phyloP scores from a whole-genome alignment of 2,797 vertebrate species.

The Coregonus suidteri region DNA sequence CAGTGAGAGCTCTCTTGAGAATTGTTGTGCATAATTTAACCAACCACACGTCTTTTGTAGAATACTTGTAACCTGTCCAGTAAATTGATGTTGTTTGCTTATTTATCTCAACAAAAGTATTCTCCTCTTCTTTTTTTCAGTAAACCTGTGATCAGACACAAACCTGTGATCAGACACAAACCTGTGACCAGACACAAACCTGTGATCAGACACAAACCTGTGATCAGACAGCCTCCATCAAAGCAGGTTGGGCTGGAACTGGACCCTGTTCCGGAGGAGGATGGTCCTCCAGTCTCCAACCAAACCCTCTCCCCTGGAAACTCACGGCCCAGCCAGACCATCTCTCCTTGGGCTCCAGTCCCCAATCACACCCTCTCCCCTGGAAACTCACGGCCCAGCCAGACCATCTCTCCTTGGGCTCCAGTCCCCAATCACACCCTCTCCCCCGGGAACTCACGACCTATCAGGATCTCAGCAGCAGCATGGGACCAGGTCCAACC shows the following conservation, averaged over 20 bases:
- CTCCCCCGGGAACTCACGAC: constrained; percentile 51
- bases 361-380: constrained; percentile 19
- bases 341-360: neutral
- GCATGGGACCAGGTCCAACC: constrained; percentile 51
- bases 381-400: constrained; percentile 38
- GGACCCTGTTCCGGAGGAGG: constrained; percentile 71
- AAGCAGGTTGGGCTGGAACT: constrained; percentile 69
- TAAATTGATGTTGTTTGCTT: neutral
- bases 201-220: constrained; percentile 52
- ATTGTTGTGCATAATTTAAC: constrained; percentile 24
- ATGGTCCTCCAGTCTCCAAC: constrained; percentile 28
- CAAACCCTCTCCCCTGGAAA: constrained; percentile 48
- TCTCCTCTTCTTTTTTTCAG: constrained; percentile 43
- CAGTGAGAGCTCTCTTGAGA: constrained; percentile 31
- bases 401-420: neutral
- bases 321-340: constrained; percentile 3
- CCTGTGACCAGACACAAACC: constrained; percentile 51
- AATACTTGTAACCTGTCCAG: too few species aligned
- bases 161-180: constrained; percentile 59
- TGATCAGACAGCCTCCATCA: constrained; percentile 56
- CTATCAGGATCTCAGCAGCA: constrained; percentile 69
- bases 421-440: neutral
- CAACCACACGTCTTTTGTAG: neutral
- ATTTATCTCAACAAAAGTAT: neutral
- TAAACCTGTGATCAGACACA: constrained; percentile 57